Percentiles rank a stretch among this genome's conserved stretches.
These are phyloP conservation scores for Cyanistes caeruleus DNA, from an alignment of 2,113 vertebrate genomes.

Conservation along the genomic window DNA sequence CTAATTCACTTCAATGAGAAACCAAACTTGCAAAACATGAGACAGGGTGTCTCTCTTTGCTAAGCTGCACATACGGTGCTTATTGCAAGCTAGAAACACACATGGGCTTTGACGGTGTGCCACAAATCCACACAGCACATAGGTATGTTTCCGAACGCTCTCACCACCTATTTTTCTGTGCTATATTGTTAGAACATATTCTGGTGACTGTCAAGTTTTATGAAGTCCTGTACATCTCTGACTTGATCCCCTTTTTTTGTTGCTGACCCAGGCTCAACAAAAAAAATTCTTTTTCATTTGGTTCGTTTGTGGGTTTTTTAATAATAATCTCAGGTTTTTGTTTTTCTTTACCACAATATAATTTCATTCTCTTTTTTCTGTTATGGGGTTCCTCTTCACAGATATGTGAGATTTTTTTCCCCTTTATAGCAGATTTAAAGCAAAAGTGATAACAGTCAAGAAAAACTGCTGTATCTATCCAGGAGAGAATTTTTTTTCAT, in stretches of 20 bases:
- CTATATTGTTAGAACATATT: not conserved
- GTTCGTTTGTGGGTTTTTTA: fast-evolving
- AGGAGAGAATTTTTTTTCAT: not conserved
- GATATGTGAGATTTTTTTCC: not conserved
- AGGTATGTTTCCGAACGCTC: not conserved
- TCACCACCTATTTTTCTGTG: not conserved
- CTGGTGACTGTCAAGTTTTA: not conserved
- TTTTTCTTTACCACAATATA: not conserved
- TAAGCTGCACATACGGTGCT: not conserved
- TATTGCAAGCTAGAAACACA: not conserved
- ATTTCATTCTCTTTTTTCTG: not conserved
- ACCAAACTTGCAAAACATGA: not conserved
- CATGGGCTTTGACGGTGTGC: not conserved
- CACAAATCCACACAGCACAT: not conserved
- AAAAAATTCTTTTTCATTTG: not conserved
- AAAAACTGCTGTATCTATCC: not conserved
- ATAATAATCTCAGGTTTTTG: not conserved
- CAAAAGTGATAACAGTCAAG: not conserved
- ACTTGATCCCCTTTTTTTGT: not conserved
- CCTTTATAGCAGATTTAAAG: not conserved
- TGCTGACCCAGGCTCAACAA: not conserved
- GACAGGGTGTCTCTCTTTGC: not conserved
- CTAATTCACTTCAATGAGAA: not conserved
- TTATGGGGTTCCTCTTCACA: not conserved
- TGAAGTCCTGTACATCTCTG: not conserved